Evolutionary conservation across 2,797 vertebrate genomes (phyloP), one percentile per base, ranked within the genome.

Genomic region (Amniataba percoides): DNA sequence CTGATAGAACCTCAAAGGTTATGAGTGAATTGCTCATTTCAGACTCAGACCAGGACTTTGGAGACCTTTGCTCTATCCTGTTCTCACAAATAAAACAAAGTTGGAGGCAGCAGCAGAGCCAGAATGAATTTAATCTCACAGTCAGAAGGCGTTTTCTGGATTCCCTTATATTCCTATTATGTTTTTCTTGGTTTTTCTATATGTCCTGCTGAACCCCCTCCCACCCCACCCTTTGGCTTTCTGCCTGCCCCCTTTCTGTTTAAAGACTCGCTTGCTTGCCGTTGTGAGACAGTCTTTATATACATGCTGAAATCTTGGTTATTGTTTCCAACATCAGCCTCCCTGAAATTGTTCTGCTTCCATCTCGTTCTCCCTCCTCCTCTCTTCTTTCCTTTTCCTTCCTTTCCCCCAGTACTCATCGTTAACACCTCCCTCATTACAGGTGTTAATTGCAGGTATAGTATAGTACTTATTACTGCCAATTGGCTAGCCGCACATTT

Each of bases 381-480:
- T 60, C 45, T 66, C 18, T 9, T 14, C 49, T 60, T 71, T 52
- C n/a, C 36, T 46, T 74, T 66, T 51, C 52, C 58, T 68, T 23
- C 52, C 16, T 58, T 52, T 73, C 52, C 73, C 60, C 34, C 7
- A 0, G 58, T 72, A 68, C 83, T 73, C 71, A 61, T 78, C 45
- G 70, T 89, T 77, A 89, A 90, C 85, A 88, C 86, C 68, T 71
- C 74, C 74, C 82, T 84, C 77, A 88, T 92, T 91, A 88, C 78
- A 77, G 80, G 85, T 88, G 83, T 87, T 94, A 94, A 93, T 91
- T 90, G 74, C 82, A 87, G 77, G 87, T 92, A 77, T 64, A 83
- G 86, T 88, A 88, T 71, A 77, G 42, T 59, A 71, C 42, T 67
- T 84, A 82, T 77, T 80, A 73, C 65, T 80, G 77, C 76, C 85